Percentiles rank a stretch among this genome's conserved stretches.
Evolutionary conservation across 2,113 vertebrate species (phyloP).

Genomic region (Myrmecobius fasciatus): DNA sequence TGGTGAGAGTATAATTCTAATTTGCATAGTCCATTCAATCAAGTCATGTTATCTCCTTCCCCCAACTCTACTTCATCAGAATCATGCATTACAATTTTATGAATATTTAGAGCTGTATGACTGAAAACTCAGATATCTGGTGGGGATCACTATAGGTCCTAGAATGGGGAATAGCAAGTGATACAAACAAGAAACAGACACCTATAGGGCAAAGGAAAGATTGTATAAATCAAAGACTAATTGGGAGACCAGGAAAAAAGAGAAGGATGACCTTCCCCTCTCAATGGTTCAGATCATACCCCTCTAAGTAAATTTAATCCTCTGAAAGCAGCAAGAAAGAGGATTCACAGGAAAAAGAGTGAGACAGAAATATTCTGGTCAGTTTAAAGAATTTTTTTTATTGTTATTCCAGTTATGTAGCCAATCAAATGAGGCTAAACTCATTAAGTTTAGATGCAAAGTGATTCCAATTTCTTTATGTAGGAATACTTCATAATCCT

Average conservation of each 20-base stretch:
- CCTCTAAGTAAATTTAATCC: not conserved
- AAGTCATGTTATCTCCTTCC: not conserved
- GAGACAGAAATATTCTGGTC: not conserved
- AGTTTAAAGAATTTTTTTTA: not conserved
- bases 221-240: not conserved
- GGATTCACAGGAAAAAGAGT: not conserved
- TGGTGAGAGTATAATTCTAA: conserved; percentile 54
- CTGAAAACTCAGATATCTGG: no score
- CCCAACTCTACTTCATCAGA: not conserved
- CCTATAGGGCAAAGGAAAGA: fast-evolving
- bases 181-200: not conserved
- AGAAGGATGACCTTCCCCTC: not conserved
- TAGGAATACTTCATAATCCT: not conserved
- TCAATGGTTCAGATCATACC: not conserved
- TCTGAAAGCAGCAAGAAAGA: not conserved
- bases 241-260: not conserved
- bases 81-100: not conserved
- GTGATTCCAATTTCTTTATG: not conserved
- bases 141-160: not conserved
- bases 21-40: conserved; percentile 62
- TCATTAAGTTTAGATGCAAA: not conserved
- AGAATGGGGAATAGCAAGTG: not conserved
- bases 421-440: not conserved
- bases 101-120: not conserved
- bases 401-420: not conserved